Base-by-base conservation (phyloP, 2,113 vertebrate genomes). In the Rhadina sibilatrix region DNA sequence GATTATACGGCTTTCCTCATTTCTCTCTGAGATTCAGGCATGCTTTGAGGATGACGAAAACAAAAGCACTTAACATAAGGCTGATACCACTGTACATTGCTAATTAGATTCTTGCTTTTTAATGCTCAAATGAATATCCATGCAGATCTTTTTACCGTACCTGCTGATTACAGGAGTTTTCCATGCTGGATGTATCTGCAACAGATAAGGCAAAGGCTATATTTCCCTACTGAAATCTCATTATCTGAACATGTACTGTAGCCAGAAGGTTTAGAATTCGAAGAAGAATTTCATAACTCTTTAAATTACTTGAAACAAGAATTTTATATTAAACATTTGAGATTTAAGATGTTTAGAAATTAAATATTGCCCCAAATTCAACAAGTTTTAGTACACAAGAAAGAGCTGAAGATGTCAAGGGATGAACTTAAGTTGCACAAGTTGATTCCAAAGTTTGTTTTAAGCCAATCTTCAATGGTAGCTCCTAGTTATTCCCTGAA, bases 81-180 rank as follows among this genome's bases (percentile, higher is more conserved):
- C 59, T 86, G 59, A 71, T 68, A 91, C 22, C 61, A 85, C 38
- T 82, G 25, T 37, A 49, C 28, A 35, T 25, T 75, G 65, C 61
- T 87, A 87, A 96, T 95, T 84, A 91, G 28, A 87, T 56, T 47
- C 37, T 37, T 91, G 57, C n/a, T 37, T 92, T 92, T 72, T 57
- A 93, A 76, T 60, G 53, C 24, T 76, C 49, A 53, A 22, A 79
- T 31, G 30, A 69, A 72, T 53, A 57, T 16, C 52, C 83, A 17
- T 27, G 37, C 28, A 78, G 25, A 79, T 65, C 20, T 77, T 82
- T 82, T 31, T 46, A 44, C 28, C 68, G 47, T 22, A 72, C 33
- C 64, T 74, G 35, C 64, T 61, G 59, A 82, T 78, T 30, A 2
- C 14, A 56, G 76, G 52, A 28, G 44, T 70, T 86, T 89, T 77